A percentile compares a stretch with the other conserved stretches of the same genome.
These are phyloP conservation scores for Baryphthengus martii DNA, from an alignment of 2,113 vertebrate genomes.

Conservation along the genomic window DNA sequence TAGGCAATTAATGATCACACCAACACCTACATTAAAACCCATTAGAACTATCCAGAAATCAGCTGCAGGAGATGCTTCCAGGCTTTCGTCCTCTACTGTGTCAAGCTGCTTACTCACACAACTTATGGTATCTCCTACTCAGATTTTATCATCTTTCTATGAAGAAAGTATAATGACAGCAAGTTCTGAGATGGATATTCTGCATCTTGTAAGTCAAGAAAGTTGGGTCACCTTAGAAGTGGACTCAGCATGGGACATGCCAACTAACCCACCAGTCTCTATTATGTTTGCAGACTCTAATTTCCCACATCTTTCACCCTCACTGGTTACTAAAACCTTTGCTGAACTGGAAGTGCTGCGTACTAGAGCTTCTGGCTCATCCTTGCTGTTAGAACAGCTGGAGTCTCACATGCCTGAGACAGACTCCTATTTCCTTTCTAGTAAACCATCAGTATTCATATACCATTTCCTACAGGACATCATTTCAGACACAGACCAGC, in stretches of 20 bases:
- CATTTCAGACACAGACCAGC: not conserved
- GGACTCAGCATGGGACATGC: not conserved
- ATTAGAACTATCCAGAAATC: not conserved
- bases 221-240: not conserved
- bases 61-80: not conserved
- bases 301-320: conserved; percentile 29
- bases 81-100: not conserved
- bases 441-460: not conserved
- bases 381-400: not conserved
- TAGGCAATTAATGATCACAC: not conserved
- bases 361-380: not conserved
- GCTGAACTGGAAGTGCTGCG: not conserved
- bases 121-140: not conserved
- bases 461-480: not conserved
- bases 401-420: not conserved
- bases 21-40: conserved; percentile 22
- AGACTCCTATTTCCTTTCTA: not conserved
- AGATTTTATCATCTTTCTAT: not conserved
- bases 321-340: not conserved
- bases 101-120: not conserved
- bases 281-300: not conserved
- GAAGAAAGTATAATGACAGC: not conserved
- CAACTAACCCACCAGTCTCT: not conserved
- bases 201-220: not conserved
- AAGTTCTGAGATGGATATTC: not conserved